phyloP scores from a whole-genome alignment of 2,888 invertebrate genomes.

The Furcula furcula region DNA sequence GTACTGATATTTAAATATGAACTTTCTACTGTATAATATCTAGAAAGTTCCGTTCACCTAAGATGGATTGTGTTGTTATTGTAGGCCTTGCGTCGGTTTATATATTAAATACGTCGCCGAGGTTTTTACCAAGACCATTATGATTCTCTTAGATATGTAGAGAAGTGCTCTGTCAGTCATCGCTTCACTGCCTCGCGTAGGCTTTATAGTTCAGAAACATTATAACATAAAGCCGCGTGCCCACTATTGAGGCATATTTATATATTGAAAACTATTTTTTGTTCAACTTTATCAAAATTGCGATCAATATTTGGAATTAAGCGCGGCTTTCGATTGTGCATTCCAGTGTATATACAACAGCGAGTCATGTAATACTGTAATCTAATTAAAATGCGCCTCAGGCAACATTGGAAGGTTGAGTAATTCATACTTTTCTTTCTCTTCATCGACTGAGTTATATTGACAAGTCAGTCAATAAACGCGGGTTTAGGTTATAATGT shows the following conservation, averaged over 20 bases:
- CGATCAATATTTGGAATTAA: too few relatives aligned
- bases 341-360: too few relatives aligned
- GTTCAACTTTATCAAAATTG: too few relatives aligned
- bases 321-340: too few relatives aligned
- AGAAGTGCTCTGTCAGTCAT: slow-evolving; percentile 3
- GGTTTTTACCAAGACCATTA: slow-evolving; percentile 3
- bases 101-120: slow-evolving; percentile 1
- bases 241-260: background rate
- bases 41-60: slow-evolving; percentile 3
- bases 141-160: slow-evolving; percentile 4
- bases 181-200: slow-evolving; percentile 2
- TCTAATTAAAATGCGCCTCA: slow-evolving; percentile 17
- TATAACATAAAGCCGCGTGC: background rate
- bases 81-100: slow-evolving; percentile 1
- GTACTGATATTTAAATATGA: slow-evolving; percentile 1
- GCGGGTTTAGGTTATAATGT: slow-evolving; percentile 1
- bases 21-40: slow-evolving; percentile 1
- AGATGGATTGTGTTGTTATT: background rate
- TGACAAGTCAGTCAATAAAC: too few relatives aligned
- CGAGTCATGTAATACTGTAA: slow-evolving; percentile 18
- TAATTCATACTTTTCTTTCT: slow-evolving; percentile 12
- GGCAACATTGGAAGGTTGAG: slow-evolving; percentile 6
- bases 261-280: too few relatives aligned
- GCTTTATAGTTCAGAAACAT: slow-evolving; percentile 2
- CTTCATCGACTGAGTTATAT: background rate